These are phyloP conservation scores for Porites divaricata DNA, from an alignment of 92 coral and sea anemone genomes.

Conservation along the genomic window DNA sequence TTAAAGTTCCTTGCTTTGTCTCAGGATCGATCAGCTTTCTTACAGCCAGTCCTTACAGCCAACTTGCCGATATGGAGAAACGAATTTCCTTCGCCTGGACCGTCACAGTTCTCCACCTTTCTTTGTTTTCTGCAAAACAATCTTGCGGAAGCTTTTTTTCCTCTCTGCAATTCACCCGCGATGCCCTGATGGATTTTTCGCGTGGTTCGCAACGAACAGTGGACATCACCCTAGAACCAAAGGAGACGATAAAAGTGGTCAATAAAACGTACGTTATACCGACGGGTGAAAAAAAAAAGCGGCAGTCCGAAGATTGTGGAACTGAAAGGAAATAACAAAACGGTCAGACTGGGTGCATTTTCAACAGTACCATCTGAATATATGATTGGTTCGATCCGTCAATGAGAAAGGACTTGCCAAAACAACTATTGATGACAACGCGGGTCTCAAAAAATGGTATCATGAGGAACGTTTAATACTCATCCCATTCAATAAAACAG, in stretches of 20 bases:
- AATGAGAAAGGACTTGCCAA: neutral
- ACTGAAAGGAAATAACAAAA: too few species aligned
- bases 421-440: neutral
- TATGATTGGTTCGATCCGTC: neutral
- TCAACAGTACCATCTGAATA: neutral
- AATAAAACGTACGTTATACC: neutral
- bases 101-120: neutral
- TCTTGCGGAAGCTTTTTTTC: conserved; percentile 9
- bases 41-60: neutral
- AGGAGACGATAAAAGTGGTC: conserved; percentile 14
- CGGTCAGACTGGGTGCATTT: neutral
- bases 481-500: conserved; percentile 2
- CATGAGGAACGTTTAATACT: neutral
- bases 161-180: conserved; percentile 50
- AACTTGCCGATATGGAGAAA: neutral
- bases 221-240: conserved; percentile 46
- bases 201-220: conserved; percentile 72
- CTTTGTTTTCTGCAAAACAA: neutral
- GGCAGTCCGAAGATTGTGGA: neutral
- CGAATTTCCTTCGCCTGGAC: neutral
- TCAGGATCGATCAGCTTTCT: too few species aligned
- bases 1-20: too few species aligned
- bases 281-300: too few species aligned
- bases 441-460: neutral
- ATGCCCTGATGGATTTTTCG: conserved; percentile 60